Evolutionary conservation across 2,888 invertebrate genomes (phyloP), one percentile per base, ranked within the genome.

Genomic region (Caenorhabditis angaria): DNA sequence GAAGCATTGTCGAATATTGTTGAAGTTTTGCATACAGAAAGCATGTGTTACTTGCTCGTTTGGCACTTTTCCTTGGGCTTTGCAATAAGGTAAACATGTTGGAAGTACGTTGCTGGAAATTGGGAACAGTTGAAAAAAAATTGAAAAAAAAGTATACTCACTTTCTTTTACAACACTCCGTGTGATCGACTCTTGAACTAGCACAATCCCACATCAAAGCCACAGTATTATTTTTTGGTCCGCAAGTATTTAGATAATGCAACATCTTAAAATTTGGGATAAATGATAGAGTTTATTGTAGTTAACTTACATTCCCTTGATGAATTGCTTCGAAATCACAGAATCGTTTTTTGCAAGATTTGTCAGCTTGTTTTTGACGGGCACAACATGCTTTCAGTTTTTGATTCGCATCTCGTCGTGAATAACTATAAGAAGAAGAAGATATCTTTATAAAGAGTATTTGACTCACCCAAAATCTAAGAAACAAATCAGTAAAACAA

Each of bases 201-300:
- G 84, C 85, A 67, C 85, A 85, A 62, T 82, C 81, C 85, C 85
- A 85, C 84, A 85, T 84, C 57, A 82, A 69, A 22, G 64, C 55
- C 1, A 85, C 83, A 1, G 85, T 85, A n/a, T 74, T 63, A 22
- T 83, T 82, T 14, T 81, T 76, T 12, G 84, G 80, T 5, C 80
- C 74, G 59, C 85, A 85, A 5, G 77, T 77, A 65, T 85, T 85
- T 25, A 85, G 61, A 63, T 76, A 82, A 50, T 80, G 80, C 0
- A 82, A 71, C 74, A 82, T 76, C 82, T 82, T 68, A 41, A n/a
- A 51, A 20, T 12, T 20, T 28, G 51, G 53, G 20, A 10, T 50
- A 61, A 50, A n/a, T 18, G 47, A 20, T 8, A 22, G 35, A 10
- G 6, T 35, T 35, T 14, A 10, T 35, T 35, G 6, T 35, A 14